Conservation (phyloP, 2,113 vertebrate genomes). For the Numenius arquata region DNA sequence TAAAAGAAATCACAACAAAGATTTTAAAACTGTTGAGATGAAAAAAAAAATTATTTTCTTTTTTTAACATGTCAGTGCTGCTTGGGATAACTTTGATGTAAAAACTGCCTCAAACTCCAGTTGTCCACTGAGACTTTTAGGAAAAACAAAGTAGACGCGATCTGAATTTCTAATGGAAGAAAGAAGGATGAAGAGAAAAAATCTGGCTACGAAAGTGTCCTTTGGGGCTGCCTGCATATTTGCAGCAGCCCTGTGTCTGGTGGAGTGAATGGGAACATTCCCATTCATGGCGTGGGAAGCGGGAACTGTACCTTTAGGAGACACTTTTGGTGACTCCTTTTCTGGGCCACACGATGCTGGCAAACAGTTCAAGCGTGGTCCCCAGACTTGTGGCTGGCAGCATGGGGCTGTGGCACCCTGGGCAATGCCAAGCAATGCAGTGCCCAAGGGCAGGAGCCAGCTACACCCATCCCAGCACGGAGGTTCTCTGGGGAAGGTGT, state of each 20-base stretch:
- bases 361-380: background rate
- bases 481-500: background rate
- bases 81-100: slow-evolving; percentile 42
- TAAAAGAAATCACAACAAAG: slow-evolving; percentile 35
- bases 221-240: background rate
- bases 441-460: background rate
- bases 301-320: background rate
- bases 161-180: slow-evolving; percentile 22
- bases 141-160: background rate
- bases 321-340: background rate
- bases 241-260: background rate
- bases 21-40: slow-evolving; percentile 21
- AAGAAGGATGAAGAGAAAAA: background rate
- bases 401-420: background rate
- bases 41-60: background rate
- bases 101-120: slow-evolving; percentile 29
- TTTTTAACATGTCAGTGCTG: background rate
- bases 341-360: background rate
- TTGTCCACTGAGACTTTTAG: slow-evolving; percentile 23
- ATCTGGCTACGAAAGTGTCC: background rate
- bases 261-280: background rate
- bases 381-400: background rate
- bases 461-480: background rate
- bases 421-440: background rate
- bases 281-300: background rate